Percentiles rank a stretch among this genome's conserved stretches.
These are phyloP conservation scores for Ooceraea biroi DNA, from an alignment of 1,140 invertebrate genomes.

Conservation along the genomic window DNA sequence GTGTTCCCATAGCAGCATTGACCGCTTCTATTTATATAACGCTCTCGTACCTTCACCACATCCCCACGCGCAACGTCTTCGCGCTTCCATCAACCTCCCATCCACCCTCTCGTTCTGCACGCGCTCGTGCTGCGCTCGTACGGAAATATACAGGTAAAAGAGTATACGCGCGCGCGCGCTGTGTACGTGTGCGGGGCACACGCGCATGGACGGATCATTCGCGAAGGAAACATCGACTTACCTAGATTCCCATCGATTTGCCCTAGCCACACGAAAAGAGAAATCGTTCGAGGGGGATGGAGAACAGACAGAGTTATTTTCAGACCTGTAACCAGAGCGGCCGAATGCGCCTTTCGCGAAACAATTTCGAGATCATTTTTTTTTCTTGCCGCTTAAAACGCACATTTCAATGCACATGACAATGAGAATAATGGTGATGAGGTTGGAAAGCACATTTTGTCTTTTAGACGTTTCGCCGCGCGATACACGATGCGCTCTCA, in stretches of 20 bases:
- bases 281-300: not conserved
- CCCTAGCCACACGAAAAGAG: constrained; percentile 27
- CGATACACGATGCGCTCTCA: too few species aligned
- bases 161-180: not conserved
- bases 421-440: too few species aligned
- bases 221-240: constrained; percentile 50
- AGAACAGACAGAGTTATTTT: constrained; percentile 27
- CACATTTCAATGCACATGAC: too few species aligned
- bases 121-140: constrained; percentile 59
- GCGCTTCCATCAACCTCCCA: constrained; percentile 43
- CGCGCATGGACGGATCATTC: constrained; percentile 32
- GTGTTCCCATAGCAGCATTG: constrained; percentile 85
- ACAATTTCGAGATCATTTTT: too few species aligned
- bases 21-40: constrained; percentile 85
- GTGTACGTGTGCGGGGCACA: constrained; percentile 42
- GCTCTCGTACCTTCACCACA: constrained; percentile 56
- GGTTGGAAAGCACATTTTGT: too few species aligned
- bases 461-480: too few species aligned
- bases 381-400: not conserved
- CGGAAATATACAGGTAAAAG: constrained; percentile 31
- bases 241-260: constrained; percentile 55
- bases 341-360: not conserved
- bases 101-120: constrained; percentile 62
- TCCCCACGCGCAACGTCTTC: constrained; percentile 50
- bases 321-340: not conserved